A percentile compares a stretch with the other conserved stretches of the same genome.
Evolutionary conservation across 2,797 vertebrate genomes (phyloP).

Genomic region (Morus bassanus): DNA sequence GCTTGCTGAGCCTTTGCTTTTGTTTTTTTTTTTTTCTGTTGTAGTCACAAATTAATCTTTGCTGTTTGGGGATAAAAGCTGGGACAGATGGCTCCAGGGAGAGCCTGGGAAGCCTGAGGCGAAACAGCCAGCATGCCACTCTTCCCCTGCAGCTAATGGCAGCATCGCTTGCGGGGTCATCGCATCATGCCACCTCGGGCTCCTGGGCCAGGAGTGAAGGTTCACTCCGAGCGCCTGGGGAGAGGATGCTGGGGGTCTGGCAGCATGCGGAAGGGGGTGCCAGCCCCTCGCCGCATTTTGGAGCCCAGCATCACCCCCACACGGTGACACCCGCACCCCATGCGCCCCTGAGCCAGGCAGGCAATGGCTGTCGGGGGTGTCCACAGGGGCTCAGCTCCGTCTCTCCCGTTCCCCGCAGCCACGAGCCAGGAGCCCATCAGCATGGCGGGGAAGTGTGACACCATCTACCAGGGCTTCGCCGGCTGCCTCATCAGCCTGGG

Average conservation of each 20-base stretch:
- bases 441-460: slow-evolving; percentile 81
- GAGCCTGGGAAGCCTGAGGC: background rate
- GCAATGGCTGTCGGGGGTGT: fast-evolving
- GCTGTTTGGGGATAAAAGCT: slow-evolving; percentile 11
- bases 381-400: fast-evolving
- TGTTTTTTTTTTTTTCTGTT: background rate
- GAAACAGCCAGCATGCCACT: background rate
- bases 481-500: slow-evolving; percentile 91
- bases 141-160: background rate
- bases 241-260: background rate
- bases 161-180: background rate
- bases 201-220: fast-evolving
- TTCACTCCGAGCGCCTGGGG: fast-evolving
- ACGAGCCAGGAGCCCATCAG: slow-evolving; percentile 57
- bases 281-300: fast-evolving
- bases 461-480: slow-evolving; percentile 94
- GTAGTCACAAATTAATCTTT: slow-evolving; percentile 43
- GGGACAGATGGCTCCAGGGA: slow-evolving; percentile 31
- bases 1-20: background rate
- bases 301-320: background rate
- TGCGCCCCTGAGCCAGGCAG: background rate
- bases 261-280: background rate
- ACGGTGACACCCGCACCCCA: background rate
- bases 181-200: fast-evolving
- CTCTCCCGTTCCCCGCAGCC: background rate